Evolutionary conservation across 92 coral and sea anemone genomes (phyloP).

Genomic region (Zoanthus gigantus): DNA sequence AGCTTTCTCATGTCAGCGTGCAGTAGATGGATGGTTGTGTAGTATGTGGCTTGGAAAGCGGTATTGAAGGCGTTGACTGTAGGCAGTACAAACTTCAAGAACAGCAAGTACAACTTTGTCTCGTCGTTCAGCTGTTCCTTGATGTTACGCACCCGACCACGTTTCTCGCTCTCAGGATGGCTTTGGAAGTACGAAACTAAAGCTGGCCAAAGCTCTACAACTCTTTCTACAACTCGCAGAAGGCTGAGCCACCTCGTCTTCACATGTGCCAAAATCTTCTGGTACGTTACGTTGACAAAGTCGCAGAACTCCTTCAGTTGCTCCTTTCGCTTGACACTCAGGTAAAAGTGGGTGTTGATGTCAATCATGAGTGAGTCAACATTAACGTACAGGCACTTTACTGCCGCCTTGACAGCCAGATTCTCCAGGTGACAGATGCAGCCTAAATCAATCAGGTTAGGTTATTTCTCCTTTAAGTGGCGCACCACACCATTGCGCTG

Average conservation of each 20-base stretch:
- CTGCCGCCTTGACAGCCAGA: constrained; percentile 47
- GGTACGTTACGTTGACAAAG: constrained; percentile 33
- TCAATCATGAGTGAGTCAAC: constrained; percentile 41
- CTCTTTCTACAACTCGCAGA: constrained; percentile 34
- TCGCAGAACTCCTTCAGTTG: constrained; percentile 30
- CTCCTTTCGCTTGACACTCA: constrained; percentile 38
- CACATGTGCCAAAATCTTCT: constrained; percentile 31
- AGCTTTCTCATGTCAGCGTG: constrained; percentile 41
- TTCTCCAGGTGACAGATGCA: constrained; percentile 34
- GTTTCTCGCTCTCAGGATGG: constrained; percentile 33
- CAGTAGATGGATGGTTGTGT: constrained; percentile 45
- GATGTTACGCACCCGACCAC: constrained; percentile 30
- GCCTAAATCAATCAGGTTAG: constrained; percentile 32
- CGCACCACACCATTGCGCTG: constrained; percentile 45
- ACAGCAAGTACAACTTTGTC: constrained; percentile 28
- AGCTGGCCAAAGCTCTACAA: constrained; percentile 30
- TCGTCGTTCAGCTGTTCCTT: constrained; percentile 42
- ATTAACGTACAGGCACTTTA: constrained; percentile 38
- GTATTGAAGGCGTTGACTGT: constrained; percentile 32
- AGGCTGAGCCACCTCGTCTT: constrained; percentile 31
- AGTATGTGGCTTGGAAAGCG: constrained; percentile 48
- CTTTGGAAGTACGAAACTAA: constrained; percentile 34
- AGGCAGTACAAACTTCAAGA: constrained; percentile 31
- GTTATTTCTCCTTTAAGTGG: constrained; percentile 22
- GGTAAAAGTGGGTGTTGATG: not conserved